Percentiles rank a stretch among this genome's conserved stretches.
Evolutionary conservation across 2,888 invertebrate species (phyloP).

Genomic region (Xestia sexstrigata): DNA sequence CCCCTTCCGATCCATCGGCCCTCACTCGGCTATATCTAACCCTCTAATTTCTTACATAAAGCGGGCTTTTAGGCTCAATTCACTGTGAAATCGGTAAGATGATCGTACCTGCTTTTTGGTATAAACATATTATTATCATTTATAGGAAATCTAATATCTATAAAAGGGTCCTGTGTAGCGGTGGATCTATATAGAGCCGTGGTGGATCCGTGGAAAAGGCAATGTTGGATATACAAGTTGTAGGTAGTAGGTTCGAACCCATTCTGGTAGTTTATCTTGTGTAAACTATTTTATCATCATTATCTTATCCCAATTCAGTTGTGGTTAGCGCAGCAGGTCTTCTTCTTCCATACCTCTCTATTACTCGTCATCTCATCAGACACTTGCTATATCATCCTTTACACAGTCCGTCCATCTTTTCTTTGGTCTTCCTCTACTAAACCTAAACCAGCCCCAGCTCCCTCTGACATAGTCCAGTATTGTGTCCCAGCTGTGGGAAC

Average conservation of each 20-base stretch:
- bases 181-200: neutral
- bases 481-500: neutral
- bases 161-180: neutral
- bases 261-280: neutral
- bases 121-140: neutral
- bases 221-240: neutral
- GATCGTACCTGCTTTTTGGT: conserved; percentile 6
- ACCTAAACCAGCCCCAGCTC: too few relatives aligned
- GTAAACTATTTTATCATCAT: neutral
- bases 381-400: too few relatives aligned
- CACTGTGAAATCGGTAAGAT: conserved; percentile 29
- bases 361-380: too few relatives aligned
- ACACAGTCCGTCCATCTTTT: too few relatives aligned
- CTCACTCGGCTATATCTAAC: conserved; percentile 24
- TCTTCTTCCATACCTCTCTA: too few relatives aligned
- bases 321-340: too few relatives aligned
- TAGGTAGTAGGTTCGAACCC: neutral
- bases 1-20: conserved; percentile 43
- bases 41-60: conserved; percentile 37
- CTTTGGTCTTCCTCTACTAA: too few relatives aligned
- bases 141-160: neutral
- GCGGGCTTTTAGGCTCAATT: conserved; percentile 22
- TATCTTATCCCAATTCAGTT: too few relatives aligned
- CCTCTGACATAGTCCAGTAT: neutral
- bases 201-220: neutral